Evolutionary conservation across 2,797 vertebrate species (phyloP).

Genomic region (Myotis planiceps): DNA sequence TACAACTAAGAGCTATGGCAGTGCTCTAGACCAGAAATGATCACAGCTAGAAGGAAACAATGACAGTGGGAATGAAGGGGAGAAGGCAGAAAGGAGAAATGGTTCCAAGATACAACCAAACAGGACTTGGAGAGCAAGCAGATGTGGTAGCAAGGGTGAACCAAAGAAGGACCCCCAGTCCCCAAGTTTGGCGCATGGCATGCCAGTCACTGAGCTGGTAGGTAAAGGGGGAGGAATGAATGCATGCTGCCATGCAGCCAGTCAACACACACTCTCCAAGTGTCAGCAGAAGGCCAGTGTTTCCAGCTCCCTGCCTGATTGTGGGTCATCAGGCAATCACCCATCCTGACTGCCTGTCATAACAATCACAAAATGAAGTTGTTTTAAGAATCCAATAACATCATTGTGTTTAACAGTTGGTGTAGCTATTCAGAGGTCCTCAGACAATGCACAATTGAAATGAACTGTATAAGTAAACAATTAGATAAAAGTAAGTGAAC

Average conservation of each 20-base stretch:
- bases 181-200: rapidly evolving
- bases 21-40: neutral
- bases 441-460: neutral
- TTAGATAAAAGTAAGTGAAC: neutral
- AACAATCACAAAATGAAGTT: neutral
- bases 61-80: neutral
- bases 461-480: neutral
- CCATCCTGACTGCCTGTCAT: neutral
- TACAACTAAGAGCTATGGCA: neutral
- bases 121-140: neutral
- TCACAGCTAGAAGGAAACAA: neutral
- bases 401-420: neutral
- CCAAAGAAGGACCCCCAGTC: neutral
- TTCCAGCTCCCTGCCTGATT: neutral
- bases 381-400: neutral
- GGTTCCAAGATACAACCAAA: neutral
- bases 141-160: neutral
- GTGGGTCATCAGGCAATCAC: neutral
- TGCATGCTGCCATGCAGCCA: too few species aligned
- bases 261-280: neutral
- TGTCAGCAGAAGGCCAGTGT: neutral
- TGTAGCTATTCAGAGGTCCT: neutral
- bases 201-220: neutral
- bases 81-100: neutral
- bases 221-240: too few species aligned